These are phyloP conservation scores for Chionis minor DNA, from an alignment of 2,113 vertebrate genomes.

Conservation along the genomic window DNA sequence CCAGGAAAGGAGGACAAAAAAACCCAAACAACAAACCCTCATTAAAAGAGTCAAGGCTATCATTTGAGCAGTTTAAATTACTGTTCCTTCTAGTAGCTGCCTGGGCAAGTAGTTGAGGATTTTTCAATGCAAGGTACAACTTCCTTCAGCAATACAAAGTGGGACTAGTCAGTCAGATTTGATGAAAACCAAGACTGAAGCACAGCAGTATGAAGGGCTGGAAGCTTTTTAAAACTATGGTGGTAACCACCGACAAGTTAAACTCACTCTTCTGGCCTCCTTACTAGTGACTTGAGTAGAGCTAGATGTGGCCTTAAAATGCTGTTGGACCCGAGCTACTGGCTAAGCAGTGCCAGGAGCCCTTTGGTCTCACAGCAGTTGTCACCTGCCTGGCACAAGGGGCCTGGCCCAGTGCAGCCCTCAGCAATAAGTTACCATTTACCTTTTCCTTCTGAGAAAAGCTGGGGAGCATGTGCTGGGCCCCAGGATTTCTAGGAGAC, in stretches of 20 bases:
- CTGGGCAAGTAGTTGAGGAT: neutral
- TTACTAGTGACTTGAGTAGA: neutral
- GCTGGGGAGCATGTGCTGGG: neutral
- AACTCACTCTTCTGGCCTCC: neutral
- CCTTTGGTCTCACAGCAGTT: neutral
- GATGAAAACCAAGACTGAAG: neutral
- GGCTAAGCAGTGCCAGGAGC: neutral
- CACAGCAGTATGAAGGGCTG: neutral
- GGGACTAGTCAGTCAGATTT: neutral
- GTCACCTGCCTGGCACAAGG: neutral
- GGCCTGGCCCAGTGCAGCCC: neutral
- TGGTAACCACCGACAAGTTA: neutral
- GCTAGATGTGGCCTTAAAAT: neutral
- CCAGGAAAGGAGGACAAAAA: neutral
- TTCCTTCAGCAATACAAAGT: neutral
- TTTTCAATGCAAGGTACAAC: neutral
- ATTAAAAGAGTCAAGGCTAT: neutral
- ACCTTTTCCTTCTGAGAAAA: neutral
- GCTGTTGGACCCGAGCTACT: neutral
- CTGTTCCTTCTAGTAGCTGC: neutral
- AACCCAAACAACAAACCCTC: too few relatives aligned
- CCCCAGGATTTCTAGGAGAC: neutral
- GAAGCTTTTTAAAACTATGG: neutral
- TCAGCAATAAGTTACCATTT: neutral
- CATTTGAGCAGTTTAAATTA: neutral